Percentiles rank a stretch among this genome's conserved stretches.
These are phyloP conservation scores for Heloderma charlesbogerti DNA, from an alignment of 2,113 vertebrate species.

Conservation along the genomic window DNA sequence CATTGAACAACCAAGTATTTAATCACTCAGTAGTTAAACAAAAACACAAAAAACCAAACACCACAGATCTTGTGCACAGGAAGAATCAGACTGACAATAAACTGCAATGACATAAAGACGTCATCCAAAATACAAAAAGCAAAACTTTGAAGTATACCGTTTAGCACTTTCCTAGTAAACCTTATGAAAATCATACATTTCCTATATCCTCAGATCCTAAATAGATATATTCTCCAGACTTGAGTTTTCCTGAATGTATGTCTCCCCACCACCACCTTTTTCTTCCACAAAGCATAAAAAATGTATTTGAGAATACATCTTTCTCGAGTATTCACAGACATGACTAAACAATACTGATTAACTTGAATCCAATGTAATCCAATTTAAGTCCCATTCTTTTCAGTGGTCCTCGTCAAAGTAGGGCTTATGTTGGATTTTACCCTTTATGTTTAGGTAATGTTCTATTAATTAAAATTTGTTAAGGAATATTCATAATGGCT, in stretches of 20 bases:
- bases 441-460: not conserved
- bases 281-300: not conserved
- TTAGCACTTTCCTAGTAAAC: not conserved
- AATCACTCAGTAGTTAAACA: not conserved
- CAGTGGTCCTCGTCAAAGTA: too few relatives aligned
- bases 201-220: not conserved
- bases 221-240: not conserved
- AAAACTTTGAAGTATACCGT: not conserved
- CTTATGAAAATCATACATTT: not conserved
- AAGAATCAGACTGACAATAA: not conserved
- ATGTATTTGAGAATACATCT: not conserved
- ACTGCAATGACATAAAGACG: not conserved
- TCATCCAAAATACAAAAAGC: not conserved
- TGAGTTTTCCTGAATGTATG: not conserved
- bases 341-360: not conserved
- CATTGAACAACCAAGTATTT: not conserved
- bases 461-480: not conserved
- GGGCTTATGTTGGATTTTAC: too few relatives aligned
- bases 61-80: not conserved
- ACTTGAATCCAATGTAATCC: not conserved
- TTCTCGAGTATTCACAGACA: not conserved
- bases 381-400: too few relatives aligned
- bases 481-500: not conserved
- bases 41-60: not conserved
- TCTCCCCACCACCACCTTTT: too few relatives aligned